Evolutionary conservation across 1,140 invertebrate genomes (phyloP), one percentile per base, ranked within the genome.

Genomic region (Pachypsylla venusta): DNA sequence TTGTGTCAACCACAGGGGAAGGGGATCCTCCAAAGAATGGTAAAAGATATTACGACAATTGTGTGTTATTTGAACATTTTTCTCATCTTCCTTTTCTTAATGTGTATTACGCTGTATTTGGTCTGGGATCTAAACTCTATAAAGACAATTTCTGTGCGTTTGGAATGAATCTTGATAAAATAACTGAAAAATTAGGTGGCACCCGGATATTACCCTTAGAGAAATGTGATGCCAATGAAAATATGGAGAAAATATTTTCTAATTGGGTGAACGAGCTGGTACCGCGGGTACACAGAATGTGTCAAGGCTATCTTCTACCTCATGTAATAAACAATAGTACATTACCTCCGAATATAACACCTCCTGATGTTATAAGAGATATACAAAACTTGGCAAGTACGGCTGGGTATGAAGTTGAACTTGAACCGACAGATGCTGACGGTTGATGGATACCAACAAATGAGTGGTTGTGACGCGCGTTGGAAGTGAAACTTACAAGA

Each of bases 61-160:
- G 42, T 19, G 7, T 48, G 4, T 22, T 48, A 22, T 48, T 48
- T 22, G n/a, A 22, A 19, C n/a, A 48, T 19, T 48, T 48, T 19
- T n/a, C 16, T 19, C 42, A 48, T 48, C 7, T 48, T 4, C 42
- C 42, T 22, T 48, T 5, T 22, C 42, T 19, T 22, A 48, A 48
- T 19, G 42, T 48, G 4, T 48, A 48, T 22, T 48, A 10, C 42
- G 42, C 42, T n/a, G 42, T 48, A 22, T 22, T 48, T 4, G 42
- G 42, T 4, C 42, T 48, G 4, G 42, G 42, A 4, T 48, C 42
- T 19, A 48, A 48, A 19, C 42, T 48, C 7, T 48, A 48, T 22
- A 48, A 48, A 22, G n/a, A n/a, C n/a, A 48, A 48, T 22, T 48
- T 48, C 42, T 48, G 42, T 19, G 42, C 42, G 42, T 48, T 48